Evolutionary conservation across 2,113 vertebrate genomes (phyloP).

Genomic region (Pelecanus crispus): DNA sequence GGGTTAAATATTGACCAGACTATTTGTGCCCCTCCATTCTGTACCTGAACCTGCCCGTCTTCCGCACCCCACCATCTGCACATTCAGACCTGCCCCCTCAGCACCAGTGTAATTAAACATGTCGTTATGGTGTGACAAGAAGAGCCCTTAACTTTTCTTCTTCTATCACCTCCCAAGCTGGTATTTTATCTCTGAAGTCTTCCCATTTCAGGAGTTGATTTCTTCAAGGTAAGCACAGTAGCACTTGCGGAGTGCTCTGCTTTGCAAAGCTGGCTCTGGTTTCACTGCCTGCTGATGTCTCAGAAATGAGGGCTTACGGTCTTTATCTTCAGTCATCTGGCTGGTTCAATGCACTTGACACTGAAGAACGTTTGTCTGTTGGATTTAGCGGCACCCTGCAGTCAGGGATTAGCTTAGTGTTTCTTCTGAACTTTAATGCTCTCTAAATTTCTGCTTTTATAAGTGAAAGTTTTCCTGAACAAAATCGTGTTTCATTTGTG

Average conservation of each 20-base stretch:
- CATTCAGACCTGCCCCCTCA: background rate
- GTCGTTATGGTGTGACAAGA: rapidly evolving
- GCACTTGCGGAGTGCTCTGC: background rate
- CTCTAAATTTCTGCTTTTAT: background rate
- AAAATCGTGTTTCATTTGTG: background rate
- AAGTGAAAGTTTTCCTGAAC: background rate
- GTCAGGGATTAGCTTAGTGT: background rate
- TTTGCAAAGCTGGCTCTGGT: background rate
- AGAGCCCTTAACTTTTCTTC: background rate
- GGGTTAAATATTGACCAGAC: background rate
- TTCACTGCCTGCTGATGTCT: background rate
- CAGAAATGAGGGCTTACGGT: background rate
- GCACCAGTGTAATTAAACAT: background rate
- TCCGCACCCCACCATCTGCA: background rate
- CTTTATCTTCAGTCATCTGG: background rate
- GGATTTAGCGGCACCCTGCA: background rate
- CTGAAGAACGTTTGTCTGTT: background rate
- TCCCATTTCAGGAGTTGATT: background rate
- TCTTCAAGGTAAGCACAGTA: background rate
- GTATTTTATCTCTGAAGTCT: background rate
- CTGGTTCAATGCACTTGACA: background rate
- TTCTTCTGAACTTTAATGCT: background rate
- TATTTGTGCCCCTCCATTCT: background rate
- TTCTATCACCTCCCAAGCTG: background rate
- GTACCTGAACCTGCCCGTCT: background rate